Percentiles rank a stretch among this genome's conserved stretches.
These are phyloP conservation scores for Elephantulus edwardii DNA, from an alignment of 2,113 vertebrate genomes.

Conservation along the genomic window DNA sequence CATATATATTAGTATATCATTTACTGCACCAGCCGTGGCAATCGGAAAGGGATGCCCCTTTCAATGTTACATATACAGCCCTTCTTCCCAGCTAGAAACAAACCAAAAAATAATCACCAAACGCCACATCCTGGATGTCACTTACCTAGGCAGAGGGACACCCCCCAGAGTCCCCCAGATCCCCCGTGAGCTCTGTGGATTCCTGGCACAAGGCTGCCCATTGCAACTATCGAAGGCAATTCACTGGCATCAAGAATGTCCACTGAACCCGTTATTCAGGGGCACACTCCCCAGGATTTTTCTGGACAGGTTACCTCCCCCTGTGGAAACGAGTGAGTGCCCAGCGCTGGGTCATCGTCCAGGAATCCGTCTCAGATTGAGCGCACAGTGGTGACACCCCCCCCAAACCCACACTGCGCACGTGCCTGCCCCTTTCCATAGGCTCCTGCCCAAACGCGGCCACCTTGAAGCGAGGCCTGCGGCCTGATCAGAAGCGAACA, in stretches of 20 bases:
- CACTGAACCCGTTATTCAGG: constrained; percentile 66
- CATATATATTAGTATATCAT: constrained; percentile 49
- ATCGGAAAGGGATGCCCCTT: constrained; percentile 67
- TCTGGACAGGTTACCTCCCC: constrained; percentile 57
- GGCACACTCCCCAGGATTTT: constrained; percentile 31
- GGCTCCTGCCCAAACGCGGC: constrained; percentile 9
- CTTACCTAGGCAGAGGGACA: constrained; percentile 73
- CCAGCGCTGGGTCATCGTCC: constrained; percentile 30
- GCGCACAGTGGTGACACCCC: constrained; percentile 49
- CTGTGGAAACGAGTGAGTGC: constrained; percentile 44
- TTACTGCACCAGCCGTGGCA: constrained; percentile 51
- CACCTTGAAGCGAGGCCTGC: not conserved
- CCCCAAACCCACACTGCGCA: not conserved
- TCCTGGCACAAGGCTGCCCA: constrained; percentile 71
- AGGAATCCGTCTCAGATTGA: not conserved
- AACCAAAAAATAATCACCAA: constrained; percentile 79
- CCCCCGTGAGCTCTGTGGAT: constrained; percentile 69
- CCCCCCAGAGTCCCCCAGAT: constrained; percentile 63
- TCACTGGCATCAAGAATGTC: constrained; percentile 66
- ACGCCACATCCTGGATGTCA: constrained; percentile 77
- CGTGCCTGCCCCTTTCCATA: not conserved
- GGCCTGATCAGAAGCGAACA: constrained; percentile 50
- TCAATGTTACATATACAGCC: constrained; percentile 70
- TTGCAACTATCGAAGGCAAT: constrained; percentile 63
- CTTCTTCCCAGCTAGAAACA: constrained; percentile 69